Conservation (phyloP, 2,888 invertebrate species). For the Antheraea yamamai region DNA sequence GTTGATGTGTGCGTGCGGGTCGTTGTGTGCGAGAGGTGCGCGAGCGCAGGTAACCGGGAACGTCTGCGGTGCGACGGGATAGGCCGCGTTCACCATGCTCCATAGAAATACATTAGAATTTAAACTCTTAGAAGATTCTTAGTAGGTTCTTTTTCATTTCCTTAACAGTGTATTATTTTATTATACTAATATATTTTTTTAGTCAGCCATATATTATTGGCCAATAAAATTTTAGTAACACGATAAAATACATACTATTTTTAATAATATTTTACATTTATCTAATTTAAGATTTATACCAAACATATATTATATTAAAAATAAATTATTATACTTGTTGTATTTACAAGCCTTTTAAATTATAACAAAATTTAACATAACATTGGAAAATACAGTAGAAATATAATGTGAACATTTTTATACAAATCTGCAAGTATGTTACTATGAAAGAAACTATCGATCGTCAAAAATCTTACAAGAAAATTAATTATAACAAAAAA, state of each 20-base stretch:
- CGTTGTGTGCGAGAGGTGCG: conserved; percentile 38
- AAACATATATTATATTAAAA: neutral
- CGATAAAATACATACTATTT: too few relatives aligned
- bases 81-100: conserved; percentile 57
- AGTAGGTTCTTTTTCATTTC: conserved; percentile 37
- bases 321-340: neutral
- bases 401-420: conserved; percentile 5
- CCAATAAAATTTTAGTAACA: neutral
- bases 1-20: conserved; percentile 28
- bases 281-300: too few relatives aligned
- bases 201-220: neutral
- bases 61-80: conserved; percentile 59
- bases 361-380: neutral
- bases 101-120: conserved; percentile 58
- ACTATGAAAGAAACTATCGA: neutral
- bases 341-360: neutral
- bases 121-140: conserved; percentile 70
- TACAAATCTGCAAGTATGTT: neutral
- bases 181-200: neutral
- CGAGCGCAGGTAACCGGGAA: conserved; percentile 77
- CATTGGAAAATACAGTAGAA: neutral
- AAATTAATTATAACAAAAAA: conserved; percentile 77
- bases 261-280: too few relatives aligned
- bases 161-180: neutral
- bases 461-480: conserved; percentile 70